Evolutionary conservation across 2,888 invertebrate species (phyloP), one percentile per base, ranked within the genome.

Genomic region (Oscheius myriophilus): DNA sequence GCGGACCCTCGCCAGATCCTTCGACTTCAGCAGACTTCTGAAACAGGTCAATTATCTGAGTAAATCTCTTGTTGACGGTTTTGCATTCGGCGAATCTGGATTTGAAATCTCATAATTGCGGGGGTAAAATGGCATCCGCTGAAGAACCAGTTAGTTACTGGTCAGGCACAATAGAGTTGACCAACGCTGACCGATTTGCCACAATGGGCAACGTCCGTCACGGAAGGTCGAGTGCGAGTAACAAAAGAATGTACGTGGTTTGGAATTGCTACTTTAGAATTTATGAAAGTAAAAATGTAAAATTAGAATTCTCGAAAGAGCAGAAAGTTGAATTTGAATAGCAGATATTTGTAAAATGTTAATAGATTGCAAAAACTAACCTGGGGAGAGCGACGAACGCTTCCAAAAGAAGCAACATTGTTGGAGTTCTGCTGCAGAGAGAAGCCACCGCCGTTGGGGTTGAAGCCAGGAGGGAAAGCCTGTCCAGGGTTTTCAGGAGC

Each of bases 401-500:
- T 43, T 67, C 80, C 79, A 57, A 83, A 84, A 7, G 77, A 72
- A 21, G 80, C 71, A 57, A 84, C 52, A 12, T 76, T 70, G 57
- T 79, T 80, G 64, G 80, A 77, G 67, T 84, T 83, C 65, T 85
- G 83, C 54, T 73, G 57, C 55, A 85, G 67, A 16, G 86, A 80
- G 67, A 86, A 86, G n/a, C 86, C 86, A 23, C 82, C 73, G n/a
- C 70, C 80, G 46, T 61, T 61, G 2, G 57, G 57, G 33, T 68
- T 70, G 71, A 86, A 86, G n/a, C 84, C 84, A 42, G 84, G 82
- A 59, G 86, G 86, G 23, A 84, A 69, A 12, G 71, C 71, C 52
- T 76, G 72, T 64, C 75, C 75, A 59, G 71, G 73, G 43, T 67
- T 71, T 57, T 73, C 85, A 80, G 75, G 82, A 63, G 71, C 84